phyloP scores from a whole-genome alignment of 2,888 invertebrate genomes.

The Nowickia ferox region DNA sequence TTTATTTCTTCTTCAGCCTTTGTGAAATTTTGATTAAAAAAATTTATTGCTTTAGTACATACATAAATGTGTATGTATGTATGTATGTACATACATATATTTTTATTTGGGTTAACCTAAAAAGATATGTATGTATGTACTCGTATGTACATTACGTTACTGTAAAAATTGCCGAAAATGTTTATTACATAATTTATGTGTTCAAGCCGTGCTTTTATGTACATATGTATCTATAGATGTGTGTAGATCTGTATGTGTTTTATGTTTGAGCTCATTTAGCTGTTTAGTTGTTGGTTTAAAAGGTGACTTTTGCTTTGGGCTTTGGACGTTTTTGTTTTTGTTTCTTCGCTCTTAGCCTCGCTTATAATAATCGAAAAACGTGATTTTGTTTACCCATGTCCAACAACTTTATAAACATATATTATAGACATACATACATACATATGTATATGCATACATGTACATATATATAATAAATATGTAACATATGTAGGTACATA shows the following conservation, averaged over 20 bases:
- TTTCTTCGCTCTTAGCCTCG: constrained; percentile 41
- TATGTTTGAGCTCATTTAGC: background rate
- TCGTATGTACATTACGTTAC: constrained; percentile 70
- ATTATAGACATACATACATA: background rate
- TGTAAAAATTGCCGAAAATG: constrained; percentile 66
- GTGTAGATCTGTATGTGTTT: background rate
- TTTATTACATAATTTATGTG: constrained; percentile 64
- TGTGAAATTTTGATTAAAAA: background rate
- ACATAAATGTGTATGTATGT: constrained; percentile 39
- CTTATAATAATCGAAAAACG: constrained; percentile 66
- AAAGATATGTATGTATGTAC: too few species aligned
- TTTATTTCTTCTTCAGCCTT: too few species aligned
- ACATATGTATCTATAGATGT: background rate
- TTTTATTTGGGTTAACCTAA: constrained; percentile 57
- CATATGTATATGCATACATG: background rate
- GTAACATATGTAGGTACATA: background rate
- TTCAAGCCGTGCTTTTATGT: constrained; percentile 7
- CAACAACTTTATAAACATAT: constrained; percentile 42
- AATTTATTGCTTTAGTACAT: background rate
- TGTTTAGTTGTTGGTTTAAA: constrained; percentile 16
- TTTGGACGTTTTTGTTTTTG: constrained; percentile 15
- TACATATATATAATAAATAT: background rate
- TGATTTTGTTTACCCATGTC: constrained; percentile 67
- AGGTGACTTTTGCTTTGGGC: constrained; percentile 29
- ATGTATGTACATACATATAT: constrained; percentile 32